phyloP scores from a whole-genome alignment of 1,140 invertebrate species.

The Drosophila sucinea region DNA sequence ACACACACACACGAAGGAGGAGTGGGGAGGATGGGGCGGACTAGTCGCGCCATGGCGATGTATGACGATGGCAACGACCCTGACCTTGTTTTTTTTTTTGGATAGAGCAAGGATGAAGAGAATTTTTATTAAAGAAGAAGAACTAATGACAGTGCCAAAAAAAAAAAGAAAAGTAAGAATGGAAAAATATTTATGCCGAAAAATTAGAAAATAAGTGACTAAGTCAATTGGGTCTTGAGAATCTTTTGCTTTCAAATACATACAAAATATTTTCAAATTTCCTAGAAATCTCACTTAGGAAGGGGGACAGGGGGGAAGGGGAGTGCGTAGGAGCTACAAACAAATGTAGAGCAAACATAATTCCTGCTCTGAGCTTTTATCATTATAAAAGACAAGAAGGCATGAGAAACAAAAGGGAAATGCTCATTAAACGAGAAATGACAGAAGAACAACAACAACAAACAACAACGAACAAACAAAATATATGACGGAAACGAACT shows the following conservation, averaged over 20 bases:
- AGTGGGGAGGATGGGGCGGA: neutral
- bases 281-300: too few relatives aligned
- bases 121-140: neutral
- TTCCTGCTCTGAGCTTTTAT: constrained; percentile 58
- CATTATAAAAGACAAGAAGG: constrained; percentile 30
- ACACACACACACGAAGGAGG: neutral
- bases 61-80: constrained; percentile 42
- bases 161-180: neutral
- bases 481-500: neutral
- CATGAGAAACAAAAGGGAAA: constrained; percentile 61
- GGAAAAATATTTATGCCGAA: neutral
- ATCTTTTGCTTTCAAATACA: too few relatives aligned
- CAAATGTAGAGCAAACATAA: constrained; percentile 72
- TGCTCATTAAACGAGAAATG: constrained; percentile 74
- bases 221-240: too few relatives aligned
- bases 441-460: constrained; percentile 24
- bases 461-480: constrained; percentile 10
- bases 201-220: neutral
- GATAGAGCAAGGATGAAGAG: constrained; percentile 1
- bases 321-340: neutral
- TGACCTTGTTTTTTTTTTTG: constrained; percentile 44
- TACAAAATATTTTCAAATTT: too few relatives aligned
- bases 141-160: constrained; percentile 9
- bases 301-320: too few relatives aligned
- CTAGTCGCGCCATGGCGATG: constrained; percentile 4